Evolutionary conservation across 2,797 vertebrate genomes (phyloP), one percentile per base, ranked within the genome.

Genomic region (Lepus oiostolus): DNA sequence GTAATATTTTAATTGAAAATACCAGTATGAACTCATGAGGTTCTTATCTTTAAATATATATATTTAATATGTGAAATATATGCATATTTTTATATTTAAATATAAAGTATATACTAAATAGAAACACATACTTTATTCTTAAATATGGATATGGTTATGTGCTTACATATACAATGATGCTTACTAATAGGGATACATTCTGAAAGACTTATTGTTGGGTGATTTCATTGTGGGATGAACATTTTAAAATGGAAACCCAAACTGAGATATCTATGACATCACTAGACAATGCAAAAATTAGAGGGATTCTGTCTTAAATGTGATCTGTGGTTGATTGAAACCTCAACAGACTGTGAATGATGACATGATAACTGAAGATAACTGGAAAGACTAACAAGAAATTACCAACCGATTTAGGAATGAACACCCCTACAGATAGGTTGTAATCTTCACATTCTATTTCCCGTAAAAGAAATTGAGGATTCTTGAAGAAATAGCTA

Each of bases 1-100:
- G 52, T 60, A 90, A 90, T 19, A 63, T 74, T 68, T 76, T 26
- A 96, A 72, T 81, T 67, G 14, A 32, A 85, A 85, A 19, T 58
- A 63, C 77, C 58, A 88, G 16, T 63, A 86, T 86, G 35, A 91
- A 86, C 11, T 89, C 32, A 79, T 17, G 9, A 76, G 16, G 16
- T 13, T 83, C 79, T 68, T 77, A 86, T 28, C 32, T 85, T 75
- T 80, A 85, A 65, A 86, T 71, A 92, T 16, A 62, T 54, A 70
- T 68, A 58, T 58, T 70, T 32, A 32, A 9, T 26, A 11, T 14
- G 13, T 32, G 21, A 26, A 11, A 13, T 13, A 19, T 26, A 26
- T 42, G 1, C 30, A 22, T 13, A 42, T 16, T 58, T 54, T 58
- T 58, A 58, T 13, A 65, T 17, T 80, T 35, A 81, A 32, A 12